phyloP scores from a whole-genome alignment of 2,797 vertebrate genomes.

The Vultur gryphus region DNA sequence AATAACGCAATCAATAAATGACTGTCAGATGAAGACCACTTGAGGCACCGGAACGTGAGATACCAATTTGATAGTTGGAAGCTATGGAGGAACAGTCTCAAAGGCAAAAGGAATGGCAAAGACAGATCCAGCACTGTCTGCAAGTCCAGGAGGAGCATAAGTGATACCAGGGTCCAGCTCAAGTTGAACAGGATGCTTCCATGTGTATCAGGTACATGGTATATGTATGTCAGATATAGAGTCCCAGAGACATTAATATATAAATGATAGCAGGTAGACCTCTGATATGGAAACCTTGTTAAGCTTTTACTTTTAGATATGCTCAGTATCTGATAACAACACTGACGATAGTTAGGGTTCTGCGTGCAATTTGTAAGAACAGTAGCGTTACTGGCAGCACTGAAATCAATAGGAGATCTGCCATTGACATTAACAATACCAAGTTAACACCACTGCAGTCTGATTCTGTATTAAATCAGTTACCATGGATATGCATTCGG shows the following conservation, averaged over 20 bases:
- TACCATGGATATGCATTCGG: background rate
- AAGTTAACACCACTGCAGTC: background rate
- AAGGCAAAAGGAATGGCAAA: background rate
- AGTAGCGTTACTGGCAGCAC: background rate
- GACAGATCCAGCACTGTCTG: background rate
- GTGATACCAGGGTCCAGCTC: background rate
- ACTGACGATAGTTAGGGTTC: background rate
- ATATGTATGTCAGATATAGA: background rate
- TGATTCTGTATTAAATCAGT: background rate
- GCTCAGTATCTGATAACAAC: background rate
- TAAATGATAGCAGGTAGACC: background rate
- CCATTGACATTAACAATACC: background rate
- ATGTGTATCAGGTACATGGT: background rate
- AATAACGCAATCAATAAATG: background rate
- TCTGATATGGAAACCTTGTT: background rate
- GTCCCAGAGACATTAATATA: background rate
- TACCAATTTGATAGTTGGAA: background rate
- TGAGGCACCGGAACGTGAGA: background rate
- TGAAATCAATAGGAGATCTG: background rate
- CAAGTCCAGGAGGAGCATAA: background rate
- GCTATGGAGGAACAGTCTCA: background rate
- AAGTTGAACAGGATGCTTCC: background rate
- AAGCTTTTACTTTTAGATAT: background rate
- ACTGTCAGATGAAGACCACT: background rate
- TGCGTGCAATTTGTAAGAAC: background rate